Percentiles rank a stretch among this genome's conserved stretches.
Conservation (phyloP, 2,113 vertebrate species). For the Xiphophorus hellerii region DNA sequence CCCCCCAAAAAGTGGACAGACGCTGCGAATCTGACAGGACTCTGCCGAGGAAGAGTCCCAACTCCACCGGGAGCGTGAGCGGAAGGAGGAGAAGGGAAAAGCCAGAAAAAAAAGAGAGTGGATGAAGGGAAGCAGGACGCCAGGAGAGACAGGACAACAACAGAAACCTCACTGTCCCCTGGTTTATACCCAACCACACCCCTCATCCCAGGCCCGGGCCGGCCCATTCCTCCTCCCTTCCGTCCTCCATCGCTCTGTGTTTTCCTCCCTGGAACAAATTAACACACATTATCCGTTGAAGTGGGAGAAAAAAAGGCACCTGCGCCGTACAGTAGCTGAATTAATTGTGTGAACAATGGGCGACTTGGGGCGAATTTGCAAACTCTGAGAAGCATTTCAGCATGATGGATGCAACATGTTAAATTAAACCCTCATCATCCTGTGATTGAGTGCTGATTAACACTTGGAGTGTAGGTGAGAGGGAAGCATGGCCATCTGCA, state of each 20-base stretch:
- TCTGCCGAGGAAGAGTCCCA: slow-evolving; percentile 49
- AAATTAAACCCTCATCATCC: slow-evolving; percentile 26
- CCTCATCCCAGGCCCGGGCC: slow-evolving; percentile 57
- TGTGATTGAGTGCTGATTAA: slow-evolving; percentile 34
- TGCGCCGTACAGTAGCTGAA: slow-evolving; percentile 19
- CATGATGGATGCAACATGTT: slow-evolving; percentile 24
- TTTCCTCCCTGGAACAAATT: slow-evolving; percentile 37
- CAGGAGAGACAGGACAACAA: slow-evolving; percentile 69
- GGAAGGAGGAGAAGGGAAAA: slow-evolving; percentile 28
- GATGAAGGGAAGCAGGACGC: slow-evolving; percentile 41
- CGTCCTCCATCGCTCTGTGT: slow-evolving; percentile 10
- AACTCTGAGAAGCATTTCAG: background rate
- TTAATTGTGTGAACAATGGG: slow-evolving; percentile 37
- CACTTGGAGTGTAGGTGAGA: slow-evolving; percentile 12
- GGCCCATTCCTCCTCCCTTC: slow-evolving; percentile 50
- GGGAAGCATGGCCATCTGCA: slow-evolving; percentile 28
- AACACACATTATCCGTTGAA: slow-evolving; percentile 24
- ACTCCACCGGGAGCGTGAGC: slow-evolving; percentile 48
- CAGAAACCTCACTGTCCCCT: slow-evolving; percentile 64
- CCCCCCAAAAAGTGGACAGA: slow-evolving; percentile 17
- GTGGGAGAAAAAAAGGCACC: slow-evolving; percentile 37
- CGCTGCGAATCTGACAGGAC: slow-evolving; percentile 48
- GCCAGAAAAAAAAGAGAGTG: slow-evolving; percentile 25
- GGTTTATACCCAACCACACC: slow-evolving; percentile 83
- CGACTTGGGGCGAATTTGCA: slow-evolving; percentile 31